Base-by-base conservation (phyloP, 2,888 invertebrate genomes). In the Caradrina kadenii region DNA sequence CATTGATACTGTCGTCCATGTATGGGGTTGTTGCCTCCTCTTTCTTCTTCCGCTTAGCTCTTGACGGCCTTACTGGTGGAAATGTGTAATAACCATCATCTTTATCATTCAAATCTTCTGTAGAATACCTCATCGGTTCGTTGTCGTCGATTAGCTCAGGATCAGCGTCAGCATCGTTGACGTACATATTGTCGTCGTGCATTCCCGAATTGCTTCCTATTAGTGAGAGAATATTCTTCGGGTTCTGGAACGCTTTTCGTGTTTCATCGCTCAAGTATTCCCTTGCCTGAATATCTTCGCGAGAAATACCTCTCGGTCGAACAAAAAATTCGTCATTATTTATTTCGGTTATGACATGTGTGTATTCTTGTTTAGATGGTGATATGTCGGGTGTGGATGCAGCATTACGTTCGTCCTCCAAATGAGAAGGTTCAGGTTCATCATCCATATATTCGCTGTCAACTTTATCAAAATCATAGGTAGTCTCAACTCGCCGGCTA, bases 291-390 rank as follows among this genome's bases (percentile, higher is more conserved):
- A 98, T 97, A 93, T 98, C 97, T 92, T 98, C 98, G 87, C 97
- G 97, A 79, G 98, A 98, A 87, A 98, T 97, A 75, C 98, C 98
- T 89, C 98, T 97, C 91, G 97, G 97, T 82, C 98, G 96, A 74
- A 98, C 96, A 90, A 98, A 98, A 95, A 98, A 98, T 94, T 98
- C 98, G 91, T 98, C 98, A 54, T 98, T 98, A 89, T 98, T 97
- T 80, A 98, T 98, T 94, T 98, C 98, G 93, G 98, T 98, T 86
- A 98, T 96, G 4, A 98, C 97, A 90, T 92, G 95, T 85, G 93
- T 94, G 89, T 93, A 93, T 91, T 96, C 94, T 92, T 93, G 92
- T 85, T 93, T 93, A 85, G 91, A 90, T 85, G 92, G 93, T 89
- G 93, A 92, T 76, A 91, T 89, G 65, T 93, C 88, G n/a, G 92